A percentile compares a stretch with the other conserved stretches of the same genome.
phyloP scores from a whole-genome alignment of 2,888 invertebrate genomes.

The Prenolepis imparis region DNA sequence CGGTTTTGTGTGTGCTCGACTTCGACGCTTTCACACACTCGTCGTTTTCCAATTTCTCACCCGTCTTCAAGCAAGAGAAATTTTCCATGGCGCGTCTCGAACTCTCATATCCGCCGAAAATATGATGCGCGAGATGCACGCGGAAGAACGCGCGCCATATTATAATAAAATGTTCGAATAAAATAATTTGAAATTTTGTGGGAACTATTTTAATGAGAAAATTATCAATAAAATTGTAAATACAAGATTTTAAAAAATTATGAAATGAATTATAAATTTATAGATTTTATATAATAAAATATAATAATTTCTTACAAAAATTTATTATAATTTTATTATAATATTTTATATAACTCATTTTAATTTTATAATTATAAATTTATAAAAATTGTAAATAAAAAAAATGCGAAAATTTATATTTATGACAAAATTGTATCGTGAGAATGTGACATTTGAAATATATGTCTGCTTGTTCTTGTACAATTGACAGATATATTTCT shows the following conservation, averaged over 20 bases:
- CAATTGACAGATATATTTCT: too few relatives aligned
- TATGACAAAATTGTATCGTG: not conserved
- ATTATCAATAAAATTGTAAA: not conserved
- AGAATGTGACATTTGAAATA: not conserved
- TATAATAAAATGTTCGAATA: not conserved
- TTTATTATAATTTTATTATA: too few relatives aligned
- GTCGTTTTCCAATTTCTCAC: conserved; percentile 50
- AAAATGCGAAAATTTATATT: not conserved
- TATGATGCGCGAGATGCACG: not conserved
- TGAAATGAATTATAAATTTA: too few relatives aligned
- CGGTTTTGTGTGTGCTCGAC: conserved; percentile 7
- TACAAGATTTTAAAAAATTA: too few relatives aligned
- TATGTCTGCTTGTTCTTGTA: not conserved
- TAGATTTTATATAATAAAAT: too few relatives aligned
- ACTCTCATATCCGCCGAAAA: conserved; percentile 24
- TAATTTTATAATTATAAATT: too few relatives aligned
- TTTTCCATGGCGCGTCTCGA: not conserved
- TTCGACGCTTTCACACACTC: conserved; percentile 26
- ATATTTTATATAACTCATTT: too few relatives aligned
- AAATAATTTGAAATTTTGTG: not conserved
- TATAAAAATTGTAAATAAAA: not conserved
- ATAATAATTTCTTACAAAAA: too few relatives aligned
- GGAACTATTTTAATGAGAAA: not conserved
- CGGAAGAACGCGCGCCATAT: not conserved
- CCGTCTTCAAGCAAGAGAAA: conserved; percentile 24